Evolutionary conservation across 2,888 invertebrate genomes (phyloP), one percentile per base, ranked within the genome.

Genomic region (Tuberolachnus salignus): DNA sequence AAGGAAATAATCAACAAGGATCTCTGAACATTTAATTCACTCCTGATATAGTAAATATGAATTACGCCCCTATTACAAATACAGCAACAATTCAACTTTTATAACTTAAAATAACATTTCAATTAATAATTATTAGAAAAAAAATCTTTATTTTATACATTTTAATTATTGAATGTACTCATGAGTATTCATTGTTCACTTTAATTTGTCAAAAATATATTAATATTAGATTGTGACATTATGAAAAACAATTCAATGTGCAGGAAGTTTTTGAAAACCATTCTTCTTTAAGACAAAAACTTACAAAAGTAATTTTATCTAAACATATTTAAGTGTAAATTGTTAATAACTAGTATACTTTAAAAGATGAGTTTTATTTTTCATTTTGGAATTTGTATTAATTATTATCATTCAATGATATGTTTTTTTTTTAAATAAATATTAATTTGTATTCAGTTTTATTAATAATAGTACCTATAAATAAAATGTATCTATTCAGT

Each of bases 1-100:
- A n/a, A n/a, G n/a, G n/a, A n/a, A n/a, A n/a, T n/a, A 57, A 57
- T 57, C 57, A 9, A 23, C 57, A 57, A 57, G 57, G 23, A 57
- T n/a, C n/a, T n/a, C n/a, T n/a, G n/a, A n/a, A n/a, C n/a, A n/a
- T n/a, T n/a, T n/a, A n/a, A n/a, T n/a, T n/a, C n/a, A n/a, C n/a
- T n/a, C n/a, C n/a, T n/a, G n/a, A n/a, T n/a, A n/a, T n/a, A n/a
- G n/a, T n/a, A n/a, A n/a, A n/a, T n/a, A n/a, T n/a, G n/a, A n/a
- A n/a, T n/a, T n/a, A n/a, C n/a, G 21, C 57, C 23, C 57, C 26
- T n/a, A n/a, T n/a, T n/a, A n/a, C n/a, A n/a, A n/a, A n/a, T n/a
- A n/a, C n/a, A n/a, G n/a, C n/a, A n/a, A n/a, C n/a, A n/a, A n/a
- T n/a, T n/a, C n/a, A n/a, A n/a, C n/a, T n/a, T n/a, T n/a, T n/a